Conservation (phyloP, 37 sponge, comb jelly and placozoan species). For the Cliona cf. orientalis region DNA sequence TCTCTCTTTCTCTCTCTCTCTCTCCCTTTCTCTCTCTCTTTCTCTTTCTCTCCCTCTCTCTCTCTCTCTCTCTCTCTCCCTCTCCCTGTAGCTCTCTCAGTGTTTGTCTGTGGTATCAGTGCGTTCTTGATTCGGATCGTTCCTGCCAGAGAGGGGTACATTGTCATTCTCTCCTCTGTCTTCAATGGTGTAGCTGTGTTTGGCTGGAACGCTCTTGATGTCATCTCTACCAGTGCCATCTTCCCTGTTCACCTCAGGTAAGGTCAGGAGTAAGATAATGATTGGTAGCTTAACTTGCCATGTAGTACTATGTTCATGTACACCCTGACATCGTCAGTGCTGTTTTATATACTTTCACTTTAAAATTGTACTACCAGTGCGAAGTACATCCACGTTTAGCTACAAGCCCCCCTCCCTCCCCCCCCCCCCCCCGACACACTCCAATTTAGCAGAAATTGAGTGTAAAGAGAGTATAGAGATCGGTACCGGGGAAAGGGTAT, state of each 20-base stretch:
- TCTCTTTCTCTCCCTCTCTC: slow-evolving; percentile 4
- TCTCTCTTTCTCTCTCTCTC: slow-evolving; percentile 34
- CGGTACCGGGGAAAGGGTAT: too few species aligned
- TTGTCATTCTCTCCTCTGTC: slow-evolving; percentile 73
- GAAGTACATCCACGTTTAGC: too few species aligned
- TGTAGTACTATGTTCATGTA: too few species aligned
- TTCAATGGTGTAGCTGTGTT: slow-evolving; percentile 76
- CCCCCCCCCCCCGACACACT: too few species aligned
- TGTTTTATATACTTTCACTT: too few species aligned
- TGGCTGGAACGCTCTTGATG: slow-evolving; percentile 88
- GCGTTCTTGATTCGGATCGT: slow-evolving; percentile 77
- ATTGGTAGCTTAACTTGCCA: too few species aligned
- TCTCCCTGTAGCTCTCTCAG: slow-evolving; percentile 31
- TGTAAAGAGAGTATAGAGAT: too few species aligned
- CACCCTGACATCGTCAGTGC: too few species aligned
- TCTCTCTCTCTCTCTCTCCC: not conserved
- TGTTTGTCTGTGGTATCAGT: slow-evolving; percentile 68
- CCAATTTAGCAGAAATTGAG: too few species aligned
- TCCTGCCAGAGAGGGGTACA: slow-evolving; percentile 39
- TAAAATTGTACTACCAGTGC: too few species aligned
- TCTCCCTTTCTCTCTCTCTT: slow-evolving; percentile 10
- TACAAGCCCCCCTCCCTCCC: too few species aligned
- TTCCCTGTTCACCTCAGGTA: slow-evolving; percentile 61
- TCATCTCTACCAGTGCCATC: slow-evolving; percentile 53
- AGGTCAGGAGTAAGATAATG: too few species aligned